Evolutionary conservation across 2,888 invertebrate genomes (phyloP).

Genomic region (Agonopterix heracliana): DNA sequence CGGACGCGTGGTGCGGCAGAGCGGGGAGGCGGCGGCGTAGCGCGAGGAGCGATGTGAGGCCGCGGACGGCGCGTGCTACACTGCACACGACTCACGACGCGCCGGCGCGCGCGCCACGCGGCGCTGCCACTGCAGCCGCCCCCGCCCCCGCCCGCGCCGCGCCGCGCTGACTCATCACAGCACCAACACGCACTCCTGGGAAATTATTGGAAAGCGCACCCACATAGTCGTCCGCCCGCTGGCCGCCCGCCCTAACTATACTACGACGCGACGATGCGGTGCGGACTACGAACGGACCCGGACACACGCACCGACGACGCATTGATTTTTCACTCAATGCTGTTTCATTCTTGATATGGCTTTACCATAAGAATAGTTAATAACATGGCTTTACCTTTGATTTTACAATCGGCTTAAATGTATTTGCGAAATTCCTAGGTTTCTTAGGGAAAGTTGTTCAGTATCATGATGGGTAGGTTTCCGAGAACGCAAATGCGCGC

Average conservation of each 20-base stretch:
- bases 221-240: slow-evolving; percentile 28
- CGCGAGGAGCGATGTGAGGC: slow-evolving; percentile 66
- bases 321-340: no score
- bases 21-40: slow-evolving; percentile 70
- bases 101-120: slow-evolving; percentile 16
- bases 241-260: background rate
- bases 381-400: no score
- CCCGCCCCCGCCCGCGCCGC: slow-evolving; percentile 18
- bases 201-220: slow-evolving; percentile 19
- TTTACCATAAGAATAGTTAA: no score
- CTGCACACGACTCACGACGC: slow-evolving; percentile 55
- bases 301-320: no score
- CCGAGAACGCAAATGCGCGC: no score
- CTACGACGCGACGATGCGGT: no score
- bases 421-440: no score
- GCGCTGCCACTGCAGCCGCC: slow-evolving; percentile 20
- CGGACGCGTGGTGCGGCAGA: slow-evolving; percentile 75
- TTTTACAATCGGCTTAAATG: no score
- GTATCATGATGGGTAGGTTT: no score
- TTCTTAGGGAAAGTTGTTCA: no score
- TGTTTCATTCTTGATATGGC: no score
- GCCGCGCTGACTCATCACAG: slow-evolving; percentile 21
- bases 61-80: slow-evolving; percentile 72
- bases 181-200: slow-evolving; percentile 1
- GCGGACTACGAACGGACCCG: no score